phyloP scores from a whole-genome alignment of 1,140 invertebrate genomes.

The Aphelenchoides besseyi region DNA sequence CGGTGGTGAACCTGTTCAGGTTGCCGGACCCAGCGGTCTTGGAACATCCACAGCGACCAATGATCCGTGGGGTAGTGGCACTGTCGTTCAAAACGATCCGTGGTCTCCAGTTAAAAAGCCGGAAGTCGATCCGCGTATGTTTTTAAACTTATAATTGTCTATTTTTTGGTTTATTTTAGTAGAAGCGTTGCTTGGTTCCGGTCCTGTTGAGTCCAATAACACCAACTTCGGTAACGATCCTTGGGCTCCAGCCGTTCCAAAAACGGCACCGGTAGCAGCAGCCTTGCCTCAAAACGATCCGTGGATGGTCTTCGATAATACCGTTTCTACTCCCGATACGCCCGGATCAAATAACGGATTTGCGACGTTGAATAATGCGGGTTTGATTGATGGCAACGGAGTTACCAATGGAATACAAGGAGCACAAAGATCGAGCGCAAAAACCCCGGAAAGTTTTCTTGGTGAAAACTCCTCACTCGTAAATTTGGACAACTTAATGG shows the following conservation, averaged over 20 bases:
- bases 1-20: constrained; percentile 35
- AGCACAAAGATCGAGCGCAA: constrained; percentile 65
- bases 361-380: background rate
- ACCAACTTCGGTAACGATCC: constrained; percentile 32
- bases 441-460: constrained; percentile 84
- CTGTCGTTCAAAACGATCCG: constrained; percentile 24
- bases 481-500: constrained; percentile 89
- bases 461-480: constrained; percentile 88
- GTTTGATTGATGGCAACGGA: background rate
- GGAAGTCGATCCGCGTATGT: constrained; percentile 14
- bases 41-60: constrained; percentile 25
- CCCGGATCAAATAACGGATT: background rate
- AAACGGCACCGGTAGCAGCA: constrained; percentile 19
- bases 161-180: background rate
- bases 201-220: background rate
- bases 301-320: constrained; percentile 23
- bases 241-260: constrained; percentile 35
- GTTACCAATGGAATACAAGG: constrained; percentile 15
- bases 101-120: constrained; percentile 34
- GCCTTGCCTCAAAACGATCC: constrained; percentile 33
- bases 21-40: constrained; percentile 19
- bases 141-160: background rate
- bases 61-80: constrained; percentile 36
- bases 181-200: constrained; percentile 2
- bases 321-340: background rate